Conservation (phyloP, 2,113 vertebrate species). For the Cyphomyrus plagiostoma region DNA sequence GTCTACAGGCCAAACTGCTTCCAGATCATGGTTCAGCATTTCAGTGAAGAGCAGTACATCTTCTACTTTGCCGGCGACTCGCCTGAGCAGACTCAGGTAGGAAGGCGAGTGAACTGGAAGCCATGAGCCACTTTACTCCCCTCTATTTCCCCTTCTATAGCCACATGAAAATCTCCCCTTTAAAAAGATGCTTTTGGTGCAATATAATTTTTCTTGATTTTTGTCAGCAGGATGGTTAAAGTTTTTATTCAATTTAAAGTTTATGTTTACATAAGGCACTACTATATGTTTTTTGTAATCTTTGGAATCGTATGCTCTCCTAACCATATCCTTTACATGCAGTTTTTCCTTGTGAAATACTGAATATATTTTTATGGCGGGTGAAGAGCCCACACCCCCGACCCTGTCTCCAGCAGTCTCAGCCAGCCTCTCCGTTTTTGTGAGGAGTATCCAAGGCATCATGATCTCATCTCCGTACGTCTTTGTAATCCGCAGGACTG, state of each 20-base stretch:
- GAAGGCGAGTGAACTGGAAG: background rate
- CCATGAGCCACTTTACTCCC: background rate
- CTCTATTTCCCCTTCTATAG: background rate
- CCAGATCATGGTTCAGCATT: conserved; percentile 99
- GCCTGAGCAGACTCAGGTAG: conserved; percentile 91
- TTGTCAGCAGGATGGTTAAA: background rate
- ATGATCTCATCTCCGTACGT: background rate
- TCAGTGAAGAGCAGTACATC: conserved; percentile 98
- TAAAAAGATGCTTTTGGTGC: background rate
- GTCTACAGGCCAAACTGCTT: conserved; percentile 95
- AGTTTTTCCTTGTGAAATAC: background rate
- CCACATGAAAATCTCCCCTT: background rate
- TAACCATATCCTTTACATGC: background rate
- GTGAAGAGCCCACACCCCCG: background rate
- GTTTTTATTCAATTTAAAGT: background rate
- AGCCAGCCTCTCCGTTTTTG: background rate
- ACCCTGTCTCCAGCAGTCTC: background rate
- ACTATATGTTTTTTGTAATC: background rate
- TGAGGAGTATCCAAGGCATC: background rate
- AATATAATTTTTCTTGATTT: background rate
- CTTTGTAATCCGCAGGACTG: conserved; percentile 70
- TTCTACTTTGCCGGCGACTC: conserved; percentile 96
- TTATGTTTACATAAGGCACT: background rate
- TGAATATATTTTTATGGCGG: background rate
- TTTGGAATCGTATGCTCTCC: background rate